Conservation (phyloP, 2,113 vertebrate species). For the Podarcis muralis region DNA sequence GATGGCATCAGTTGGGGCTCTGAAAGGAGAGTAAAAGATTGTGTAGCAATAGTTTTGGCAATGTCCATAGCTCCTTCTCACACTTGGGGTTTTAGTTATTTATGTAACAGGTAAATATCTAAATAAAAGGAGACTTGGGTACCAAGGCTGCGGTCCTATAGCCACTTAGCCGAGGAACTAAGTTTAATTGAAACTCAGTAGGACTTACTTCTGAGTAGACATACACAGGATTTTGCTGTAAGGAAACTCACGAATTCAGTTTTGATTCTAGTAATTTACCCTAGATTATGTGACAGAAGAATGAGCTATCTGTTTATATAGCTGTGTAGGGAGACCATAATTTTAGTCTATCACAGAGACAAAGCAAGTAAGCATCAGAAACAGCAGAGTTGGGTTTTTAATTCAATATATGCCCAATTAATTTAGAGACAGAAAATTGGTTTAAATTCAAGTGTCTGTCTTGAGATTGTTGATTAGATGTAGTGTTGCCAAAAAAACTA, state of each 20-base stretch:
- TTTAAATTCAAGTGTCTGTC: not conserved
- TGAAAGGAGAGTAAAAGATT: not conserved
- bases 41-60: not conserved
- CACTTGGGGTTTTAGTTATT: not conserved
- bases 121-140: not conserved
- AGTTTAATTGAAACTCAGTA: not conserved
- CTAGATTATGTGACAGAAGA: not conserved
- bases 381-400: not conserved
- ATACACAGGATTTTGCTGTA: not conserved
- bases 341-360: not conserved
- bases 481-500: constrained; percentile 15
- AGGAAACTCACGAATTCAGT: not conserved
- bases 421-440: not conserved
- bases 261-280: not conserved
- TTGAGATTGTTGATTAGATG: not conserved
- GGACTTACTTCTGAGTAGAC: not conserved
- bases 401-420: not conserved
- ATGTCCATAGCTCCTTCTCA: not conserved
- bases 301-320: not conserved
- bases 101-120: not conserved
- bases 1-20: not conserved
- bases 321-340: not conserved
- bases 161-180: not conserved
- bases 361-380: not conserved
- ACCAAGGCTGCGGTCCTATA: not conserved